Evolutionary conservation across 2,888 invertebrate species (phyloP).

Genomic region (Odontocerum albicorne): DNA sequence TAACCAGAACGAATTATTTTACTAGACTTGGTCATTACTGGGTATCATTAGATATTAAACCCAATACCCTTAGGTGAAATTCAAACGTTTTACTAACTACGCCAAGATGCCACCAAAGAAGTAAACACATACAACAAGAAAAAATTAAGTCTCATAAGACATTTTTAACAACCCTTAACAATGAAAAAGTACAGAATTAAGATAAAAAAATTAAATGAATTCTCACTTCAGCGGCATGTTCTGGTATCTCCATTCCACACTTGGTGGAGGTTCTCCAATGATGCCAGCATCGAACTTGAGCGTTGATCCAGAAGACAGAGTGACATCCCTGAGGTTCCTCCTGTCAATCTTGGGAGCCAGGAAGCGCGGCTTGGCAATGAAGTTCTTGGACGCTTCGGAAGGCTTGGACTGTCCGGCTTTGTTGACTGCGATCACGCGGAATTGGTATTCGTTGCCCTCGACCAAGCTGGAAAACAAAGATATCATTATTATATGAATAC

Average conservation of each 20-base stretch:
- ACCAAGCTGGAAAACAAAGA: conserved; percentile 67
- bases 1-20: too few relatives aligned
- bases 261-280: conserved; percentile 94
- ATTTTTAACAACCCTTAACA: too few relatives aligned
- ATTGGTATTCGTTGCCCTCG: conserved; percentile 96
- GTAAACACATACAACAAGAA: not conserved
- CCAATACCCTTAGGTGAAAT: too few relatives aligned
- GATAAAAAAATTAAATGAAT: too few relatives aligned
- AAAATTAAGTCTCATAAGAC: not conserved
- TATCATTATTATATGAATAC: too few relatives aligned
- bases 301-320: conserved; percentile 88
- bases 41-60: too few relatives aligned
- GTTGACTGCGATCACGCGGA: conserved; percentile 93
- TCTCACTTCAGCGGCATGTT: conserved; percentile 71
- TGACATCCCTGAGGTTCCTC: conserved; percentile 85
- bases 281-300: conserved; percentile 93
- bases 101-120: too few relatives aligned
- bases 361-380: conserved; percentile 83
- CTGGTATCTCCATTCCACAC: conserved; percentile 88
- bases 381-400: conserved; percentile 83
- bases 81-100: too few relatives aligned
- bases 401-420: conserved; percentile 94
- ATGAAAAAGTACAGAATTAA: too few relatives aligned
- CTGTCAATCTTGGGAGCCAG: conserved; percentile 96
- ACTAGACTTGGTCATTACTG: too few relatives aligned